Percentiles rank a stretch among this genome's conserved stretches.
Conservation (phyloP, 2,797 vertebrate species). For the Urophycis tenuis region DNA sequence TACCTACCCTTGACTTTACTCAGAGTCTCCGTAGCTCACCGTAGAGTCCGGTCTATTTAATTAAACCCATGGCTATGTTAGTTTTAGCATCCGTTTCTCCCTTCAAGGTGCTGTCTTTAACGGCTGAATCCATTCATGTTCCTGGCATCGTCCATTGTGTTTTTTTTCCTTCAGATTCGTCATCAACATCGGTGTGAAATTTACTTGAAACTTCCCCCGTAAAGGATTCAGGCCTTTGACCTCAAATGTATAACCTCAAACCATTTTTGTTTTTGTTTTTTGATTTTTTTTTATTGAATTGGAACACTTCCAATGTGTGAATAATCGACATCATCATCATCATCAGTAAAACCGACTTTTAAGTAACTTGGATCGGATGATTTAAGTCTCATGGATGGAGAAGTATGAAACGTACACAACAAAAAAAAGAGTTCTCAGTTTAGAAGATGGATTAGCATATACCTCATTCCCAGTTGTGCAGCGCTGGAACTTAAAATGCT, state of each 20-base stretch:
- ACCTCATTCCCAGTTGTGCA: slow-evolving; percentile 76
- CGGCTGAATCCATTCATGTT: slow-evolving; percentile 48
- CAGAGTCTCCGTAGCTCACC: slow-evolving; percentile 29
- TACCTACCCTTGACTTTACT: slow-evolving; percentile 31
- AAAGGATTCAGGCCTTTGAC: slow-evolving; percentile 53
- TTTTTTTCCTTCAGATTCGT: slow-evolving; percentile 34
- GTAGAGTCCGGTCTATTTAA: slow-evolving; percentile 28
- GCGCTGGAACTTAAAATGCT: slow-evolving; percentile 73
- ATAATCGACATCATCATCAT: slow-evolving; percentile 34
- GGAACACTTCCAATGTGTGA: slow-evolving; percentile 32
- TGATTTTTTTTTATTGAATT: slow-evolving; percentile 30
- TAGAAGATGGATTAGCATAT: slow-evolving; percentile 71
- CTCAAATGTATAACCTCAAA: slow-evolving; percentile 52
- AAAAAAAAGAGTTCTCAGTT: slow-evolving; percentile 45
- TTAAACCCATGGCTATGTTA: slow-evolving; percentile 11
- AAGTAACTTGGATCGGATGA: slow-evolving; percentile 42
- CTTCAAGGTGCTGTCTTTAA: slow-evolving; percentile 61
- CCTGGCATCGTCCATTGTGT: slow-evolving; percentile 33
- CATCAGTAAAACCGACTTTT: slow-evolving; percentile 16
- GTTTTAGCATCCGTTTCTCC: slow-evolving; percentile 45
- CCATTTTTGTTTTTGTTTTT: slow-evolving; percentile 9
- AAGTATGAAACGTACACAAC: slow-evolving; percentile 45
- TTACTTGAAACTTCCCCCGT: slow-evolving; percentile 53
- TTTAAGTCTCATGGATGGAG: slow-evolving; percentile 56
- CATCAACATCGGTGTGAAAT: slow-evolving; percentile 33